These are phyloP conservation scores for Disparrhopalites patrizii DNA, from an alignment of 2,888 invertebrate genomes.

Conservation along the genomic window DNA sequence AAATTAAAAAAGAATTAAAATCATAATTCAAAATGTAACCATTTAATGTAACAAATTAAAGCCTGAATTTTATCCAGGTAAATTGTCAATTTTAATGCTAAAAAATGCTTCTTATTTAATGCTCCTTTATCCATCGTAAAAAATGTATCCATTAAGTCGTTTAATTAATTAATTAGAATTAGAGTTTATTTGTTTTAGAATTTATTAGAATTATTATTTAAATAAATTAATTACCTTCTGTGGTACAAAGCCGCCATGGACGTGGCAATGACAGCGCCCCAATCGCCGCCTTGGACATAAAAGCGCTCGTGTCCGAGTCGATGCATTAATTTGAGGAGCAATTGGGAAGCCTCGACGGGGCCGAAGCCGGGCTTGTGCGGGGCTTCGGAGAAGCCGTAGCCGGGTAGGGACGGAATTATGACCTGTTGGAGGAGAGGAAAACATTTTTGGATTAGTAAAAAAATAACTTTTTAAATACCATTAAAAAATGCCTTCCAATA, in stretches of 20 bases:
- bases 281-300: slow-evolving; percentile 56
- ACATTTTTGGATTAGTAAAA: too few relatives aligned
- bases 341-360: slow-evolving; percentile 48
- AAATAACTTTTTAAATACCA: not conserved
- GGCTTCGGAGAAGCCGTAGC: slow-evolving; percentile 57
- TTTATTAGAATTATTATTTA: too few relatives aligned
- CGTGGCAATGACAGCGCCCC: slow-evolving; percentile 54
- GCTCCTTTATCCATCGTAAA: too few relatives aligned
- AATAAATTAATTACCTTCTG: slow-evolving; percentile 18
- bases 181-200: too few relatives aligned
- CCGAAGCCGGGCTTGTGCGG: slow-evolving; percentile 52
- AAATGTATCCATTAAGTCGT: too few relatives aligned
- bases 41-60: slow-evolving; percentile 17
- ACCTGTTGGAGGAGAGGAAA: slow-evolving; percentile 33
- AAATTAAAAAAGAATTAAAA: slow-evolving; percentile 6
- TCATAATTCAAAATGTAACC: not conserved
- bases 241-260: slow-evolving; percentile 52
- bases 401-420: slow-evolving; percentile 57
- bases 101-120: too few relatives aligned
- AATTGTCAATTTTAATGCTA: slow-evolving; percentile 4
- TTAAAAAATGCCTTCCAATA: not conserved
- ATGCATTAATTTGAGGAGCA: slow-evolving; percentile 52
- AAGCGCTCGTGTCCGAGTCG: slow-evolving; percentile 53
- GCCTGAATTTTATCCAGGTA: too few relatives aligned
- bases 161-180: too few relatives aligned